Percentiles rank a stretch among this genome's conserved stretches.
phyloP scores from a whole-genome alignment of 2,797 vertebrate genomes.

The Channa striata region DNA sequence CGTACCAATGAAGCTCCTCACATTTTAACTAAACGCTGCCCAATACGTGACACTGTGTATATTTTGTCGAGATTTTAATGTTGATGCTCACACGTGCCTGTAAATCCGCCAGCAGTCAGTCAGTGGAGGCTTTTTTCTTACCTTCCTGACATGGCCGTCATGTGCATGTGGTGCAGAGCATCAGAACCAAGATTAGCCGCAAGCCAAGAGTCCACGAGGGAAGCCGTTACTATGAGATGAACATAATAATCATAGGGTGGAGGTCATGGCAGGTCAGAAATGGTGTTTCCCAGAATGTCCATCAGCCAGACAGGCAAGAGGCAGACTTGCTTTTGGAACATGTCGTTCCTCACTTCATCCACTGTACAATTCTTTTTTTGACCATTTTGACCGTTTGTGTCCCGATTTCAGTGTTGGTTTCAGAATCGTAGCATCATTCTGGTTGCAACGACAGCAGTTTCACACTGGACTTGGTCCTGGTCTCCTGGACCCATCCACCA shows the following conservation, averaged over 20 bases:
- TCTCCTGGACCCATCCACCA: too few species aligned
- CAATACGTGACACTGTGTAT: neutral
- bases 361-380: slow-evolving; percentile 31
- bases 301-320: slow-evolving; percentile 58
- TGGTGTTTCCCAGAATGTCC: slow-evolving; percentile 68
- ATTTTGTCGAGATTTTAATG: too few species aligned
- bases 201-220: slow-evolving; percentile 51
- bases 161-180: slow-evolving; percentile 42
- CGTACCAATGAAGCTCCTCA: neutral
- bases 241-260: slow-evolving; percentile 72
- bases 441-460: too few species aligned
- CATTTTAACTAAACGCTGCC: neutral
- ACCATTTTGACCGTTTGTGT: too few species aligned
- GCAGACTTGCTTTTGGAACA: slow-evolving; percentile 43
- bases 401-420: too few species aligned
- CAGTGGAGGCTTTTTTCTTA: slow-evolving; percentile 22
- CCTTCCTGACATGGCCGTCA: slow-evolving; percentile 27
- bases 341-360: slow-evolving; percentile 25
- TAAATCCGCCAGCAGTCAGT: slow-evolving; percentile 26
- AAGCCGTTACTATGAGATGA: slow-evolving; percentile 62
- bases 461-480: too few species aligned
- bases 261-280: slow-evolving; percentile 56
- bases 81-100: too few species aligned
- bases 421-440: too few species aligned
- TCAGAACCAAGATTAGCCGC: slow-evolving; percentile 53